phyloP scores from a whole-genome alignment of 1,140 invertebrate genomes.

The Drosophila gunungcola region DNA sequence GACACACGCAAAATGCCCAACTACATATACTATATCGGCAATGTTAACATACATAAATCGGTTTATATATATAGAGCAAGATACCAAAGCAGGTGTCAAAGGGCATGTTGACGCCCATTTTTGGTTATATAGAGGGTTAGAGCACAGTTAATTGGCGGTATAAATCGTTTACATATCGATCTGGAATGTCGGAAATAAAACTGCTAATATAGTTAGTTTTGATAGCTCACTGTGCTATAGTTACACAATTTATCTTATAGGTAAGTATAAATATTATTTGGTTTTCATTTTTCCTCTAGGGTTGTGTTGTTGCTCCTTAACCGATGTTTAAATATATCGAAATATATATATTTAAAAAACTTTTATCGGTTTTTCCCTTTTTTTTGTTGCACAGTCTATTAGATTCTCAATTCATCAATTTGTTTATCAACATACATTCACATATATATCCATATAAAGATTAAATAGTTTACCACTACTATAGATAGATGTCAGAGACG shows the following conservation, averaged over 20 bases:
- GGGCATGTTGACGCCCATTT: constrained; percentile 16
- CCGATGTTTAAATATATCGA: constrained; percentile 64
- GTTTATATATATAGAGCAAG: constrained; percentile 45
- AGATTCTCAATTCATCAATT: constrained; percentile 83
- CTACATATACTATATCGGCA: constrained; percentile 57
- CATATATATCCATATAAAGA: constrained; percentile 51
- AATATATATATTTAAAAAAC: constrained; percentile 74
- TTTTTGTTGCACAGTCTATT: constrained; percentile 79
- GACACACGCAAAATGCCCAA: constrained; percentile 59
- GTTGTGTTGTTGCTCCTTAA: constrained; percentile 18
- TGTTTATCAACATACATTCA: constrained; percentile 79
- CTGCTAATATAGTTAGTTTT: constrained; percentile 40
- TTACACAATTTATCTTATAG: constrained; percentile 55
- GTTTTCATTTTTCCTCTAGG: constrained; percentile 8
- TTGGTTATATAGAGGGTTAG: constrained; percentile 52
- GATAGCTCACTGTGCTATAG: constrained; percentile 59
- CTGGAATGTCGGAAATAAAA: constrained; percentile 64
- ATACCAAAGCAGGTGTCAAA: constrained; percentile 32
- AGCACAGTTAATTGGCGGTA: constrained; percentile 82
- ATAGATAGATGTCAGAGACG: constrained; percentile 10
- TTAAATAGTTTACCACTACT: constrained; percentile 47
- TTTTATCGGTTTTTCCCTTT: constrained; percentile 54
- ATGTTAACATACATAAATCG: constrained; percentile 59
- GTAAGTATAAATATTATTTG: constrained; percentile 41
- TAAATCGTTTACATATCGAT: constrained; percentile 73